Percentiles rank a stretch among this genome's conserved stretches.
Conservation (phyloP, 2,113 vertebrate genomes). For the Tamias sibiricus region DNA sequence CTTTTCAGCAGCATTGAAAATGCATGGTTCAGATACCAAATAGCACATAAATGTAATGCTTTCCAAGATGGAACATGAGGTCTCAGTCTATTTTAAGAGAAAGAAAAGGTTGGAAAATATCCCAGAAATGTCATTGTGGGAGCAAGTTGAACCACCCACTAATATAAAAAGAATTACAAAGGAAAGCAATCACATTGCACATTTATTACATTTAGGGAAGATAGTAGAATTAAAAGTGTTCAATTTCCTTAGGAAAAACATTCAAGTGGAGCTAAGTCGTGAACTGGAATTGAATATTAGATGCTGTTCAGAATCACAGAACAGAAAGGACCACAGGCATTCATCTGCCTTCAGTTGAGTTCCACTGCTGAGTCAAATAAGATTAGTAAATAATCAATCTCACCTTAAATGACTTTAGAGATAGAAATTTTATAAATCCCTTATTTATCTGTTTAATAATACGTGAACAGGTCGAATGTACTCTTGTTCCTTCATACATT, state of each 20-base stretch:
- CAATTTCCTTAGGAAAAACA: conserved; percentile 63
- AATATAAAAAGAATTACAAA: conserved; percentile 63
- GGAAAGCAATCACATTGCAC: conserved; percentile 52
- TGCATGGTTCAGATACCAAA: conserved; percentile 46
- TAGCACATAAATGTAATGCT: conserved; percentile 62
- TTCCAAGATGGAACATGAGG: conserved; percentile 67
- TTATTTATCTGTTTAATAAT: neutral
- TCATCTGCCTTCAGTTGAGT: neutral
- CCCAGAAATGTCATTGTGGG: conserved; percentile 71
- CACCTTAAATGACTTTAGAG: neutral
- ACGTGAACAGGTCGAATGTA: neutral
- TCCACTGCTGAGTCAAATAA: neutral
- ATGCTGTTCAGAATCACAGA: conserved; percentile 1
- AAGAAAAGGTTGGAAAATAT: conserved; percentile 75
- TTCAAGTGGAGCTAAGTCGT: conserved; percentile 59
- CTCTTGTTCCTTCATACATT: conserved; percentile 24
- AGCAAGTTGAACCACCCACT: conserved; percentile 63
- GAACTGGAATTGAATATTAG: conserved; percentile 43
- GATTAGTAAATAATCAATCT: neutral
- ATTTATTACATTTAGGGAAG: conserved; percentile 68
- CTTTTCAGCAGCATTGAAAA: conserved; percentile 57
- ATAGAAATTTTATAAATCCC: conserved; percentile 2
- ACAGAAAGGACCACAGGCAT: neutral
- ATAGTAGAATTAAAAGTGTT: conserved; percentile 52
- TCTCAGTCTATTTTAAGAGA: conserved; percentile 68